phyloP scores from a whole-genome alignment of 2,113 vertebrate genomes.

The Hirundichthys speculiger region DNA sequence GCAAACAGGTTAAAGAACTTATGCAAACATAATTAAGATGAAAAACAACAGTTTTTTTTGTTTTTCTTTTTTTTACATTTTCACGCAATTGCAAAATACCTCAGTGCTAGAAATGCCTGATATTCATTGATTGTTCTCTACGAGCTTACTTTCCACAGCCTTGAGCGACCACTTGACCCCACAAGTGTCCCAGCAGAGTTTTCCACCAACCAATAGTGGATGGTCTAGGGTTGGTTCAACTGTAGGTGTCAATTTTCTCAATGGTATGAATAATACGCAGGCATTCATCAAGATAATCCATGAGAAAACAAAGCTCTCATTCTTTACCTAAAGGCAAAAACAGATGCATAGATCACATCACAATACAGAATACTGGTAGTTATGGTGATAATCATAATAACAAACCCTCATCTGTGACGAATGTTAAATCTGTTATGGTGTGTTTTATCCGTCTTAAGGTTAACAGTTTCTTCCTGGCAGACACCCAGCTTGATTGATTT shows the following conservation, averaged over 20 bases:
- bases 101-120: neutral
- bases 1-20: neutral
- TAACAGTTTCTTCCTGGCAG: neutral
- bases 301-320: neutral
- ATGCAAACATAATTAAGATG: neutral
- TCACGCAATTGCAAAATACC: neutral
- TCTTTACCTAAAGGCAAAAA: neutral
- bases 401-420: neutral
- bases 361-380: no score
- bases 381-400: no score
- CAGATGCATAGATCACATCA: neutral
- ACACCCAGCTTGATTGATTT: neutral
- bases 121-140: neutral
- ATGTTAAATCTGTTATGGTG: neutral
- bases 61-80: neutral
- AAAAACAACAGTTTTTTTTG: neutral
- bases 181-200: slow-evolving; percentile 19
- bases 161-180: slow-evolving; percentile 15
- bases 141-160: slow-evolving; percentile 15
- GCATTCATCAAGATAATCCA: slow-evolving; percentile 20
- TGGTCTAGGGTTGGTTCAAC: slow-evolving; percentile 10
- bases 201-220: slow-evolving; percentile 11
- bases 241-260: slow-evolving; percentile 51
- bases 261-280: slow-evolving; percentile 41
- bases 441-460: neutral